phyloP scores from a whole-genome alignment of 2,113 vertebrate species.

The Piprites chloris region DNA sequence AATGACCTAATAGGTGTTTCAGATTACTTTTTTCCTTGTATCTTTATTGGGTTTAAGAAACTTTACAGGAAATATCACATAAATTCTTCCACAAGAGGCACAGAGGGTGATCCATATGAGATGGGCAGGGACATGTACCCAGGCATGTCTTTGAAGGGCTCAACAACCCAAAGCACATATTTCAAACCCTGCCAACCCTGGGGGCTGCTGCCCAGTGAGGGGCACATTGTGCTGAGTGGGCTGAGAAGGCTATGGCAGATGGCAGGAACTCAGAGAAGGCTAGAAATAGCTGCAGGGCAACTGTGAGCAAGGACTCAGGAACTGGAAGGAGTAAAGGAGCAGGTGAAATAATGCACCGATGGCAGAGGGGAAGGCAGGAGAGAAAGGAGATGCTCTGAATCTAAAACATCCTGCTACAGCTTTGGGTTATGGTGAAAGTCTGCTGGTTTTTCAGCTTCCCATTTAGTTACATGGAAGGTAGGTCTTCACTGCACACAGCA shows the following conservation, averaged over 20 bases:
- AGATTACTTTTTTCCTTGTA: neutral
- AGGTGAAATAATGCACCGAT: neutral
- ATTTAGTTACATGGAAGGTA: neutral
- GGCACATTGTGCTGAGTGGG: neutral
- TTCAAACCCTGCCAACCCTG: neutral
- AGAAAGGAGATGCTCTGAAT: neutral
- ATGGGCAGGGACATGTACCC: neutral
- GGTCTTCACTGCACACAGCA: neutral
- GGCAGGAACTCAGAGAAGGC: neutral
- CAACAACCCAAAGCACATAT: neutral
- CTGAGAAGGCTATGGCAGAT: neutral
- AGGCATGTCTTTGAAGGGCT: neutral
- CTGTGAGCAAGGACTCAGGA: neutral
- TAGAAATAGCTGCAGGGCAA: neutral
- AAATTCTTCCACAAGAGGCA: neutral
- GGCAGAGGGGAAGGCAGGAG: neutral
- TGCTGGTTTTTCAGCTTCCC: neutral
- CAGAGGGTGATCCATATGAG: neutral
- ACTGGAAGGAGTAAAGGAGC: neutral
- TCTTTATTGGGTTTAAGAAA: neutral
- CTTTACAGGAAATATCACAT: neutral
- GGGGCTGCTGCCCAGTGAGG: neutral
- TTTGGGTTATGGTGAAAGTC: neutral
- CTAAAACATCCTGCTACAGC: neutral
- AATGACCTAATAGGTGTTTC: neutral